Base-by-base conservation (phyloP, 2,888 invertebrate genomes). In the Drosophila yooni region DNA sequence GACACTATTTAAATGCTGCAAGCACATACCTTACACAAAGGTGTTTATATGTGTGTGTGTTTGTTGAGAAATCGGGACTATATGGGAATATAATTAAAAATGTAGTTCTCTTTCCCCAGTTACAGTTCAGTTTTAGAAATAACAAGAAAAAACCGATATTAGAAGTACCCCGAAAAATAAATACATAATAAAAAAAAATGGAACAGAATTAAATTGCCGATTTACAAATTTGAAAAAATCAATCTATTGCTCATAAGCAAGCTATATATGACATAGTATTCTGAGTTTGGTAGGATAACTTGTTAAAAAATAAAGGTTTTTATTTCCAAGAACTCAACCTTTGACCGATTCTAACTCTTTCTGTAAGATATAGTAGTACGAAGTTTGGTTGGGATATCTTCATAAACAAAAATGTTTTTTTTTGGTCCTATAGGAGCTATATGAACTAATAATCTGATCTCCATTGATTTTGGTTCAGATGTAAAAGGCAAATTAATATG, bases 1-100 rank as follows among this genome's bases (percentile, higher is more conserved):
- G 74, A 58, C 59, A 58, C 40, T 78, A 48, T 78, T 70, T 40
- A 29, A 18, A 34, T 38, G 38, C 15, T 25, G 2, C 38, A 8
- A 36, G 36, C 27, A 18, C 21, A 46, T 7, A 46, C 25, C 18
- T 15, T 3, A 31, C 11, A 36, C 29, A 15, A 13, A 15, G 25
- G 7, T 38, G 15, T 29, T 7, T 31, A 8, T 36, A 1, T 21
- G 21, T 54, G 34, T 18, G 27, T 18, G 50, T 18, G 6, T 25
- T 10, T 18, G n/a, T 25, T 10, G 18, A 29, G 29, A 50, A 46
- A 46, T 21, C 15, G 15, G 15, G 25, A 15, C 25, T 15, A 15
- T 15, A 25, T 46, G 25, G 25, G 46, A 13, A 46, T 46, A 4
- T 8, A 8, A 25, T 46, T 46, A 46, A 25, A 46, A 25, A 8